These are phyloP conservation scores for Hypercompe scribonia DNA, from an alignment of 2,888 invertebrate genomes.

Conservation along the genomic window DNA sequence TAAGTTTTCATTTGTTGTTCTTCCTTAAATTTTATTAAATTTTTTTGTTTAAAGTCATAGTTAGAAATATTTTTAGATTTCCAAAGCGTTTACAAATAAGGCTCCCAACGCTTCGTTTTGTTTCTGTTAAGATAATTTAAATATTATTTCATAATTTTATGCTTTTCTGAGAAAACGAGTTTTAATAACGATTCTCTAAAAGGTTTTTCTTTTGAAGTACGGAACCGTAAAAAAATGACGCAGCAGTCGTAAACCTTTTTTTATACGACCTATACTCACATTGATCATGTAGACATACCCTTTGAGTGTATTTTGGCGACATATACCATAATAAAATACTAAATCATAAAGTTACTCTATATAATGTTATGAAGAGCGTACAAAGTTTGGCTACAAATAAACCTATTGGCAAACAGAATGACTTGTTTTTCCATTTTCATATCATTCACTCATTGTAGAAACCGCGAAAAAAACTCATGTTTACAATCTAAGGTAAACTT, in stretches of 20 bases:
- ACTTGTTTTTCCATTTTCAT: slow-evolving; percentile 71
- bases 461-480: slow-evolving; percentile 70
- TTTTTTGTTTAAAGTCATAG: background rate
- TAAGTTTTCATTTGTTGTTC: background rate
- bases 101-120: no score
- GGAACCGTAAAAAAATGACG: background rate
- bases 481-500: slow-evolving; percentile 73
- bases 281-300: slow-evolving; percentile 4
- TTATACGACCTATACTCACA: background rate
- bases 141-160: background rate
- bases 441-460: slow-evolving; percentile 69
- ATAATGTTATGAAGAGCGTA: slow-evolving; percentile 39
- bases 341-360: slow-evolving; percentile 47
- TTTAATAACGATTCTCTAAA: background rate
- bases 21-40: background rate
- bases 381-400: slow-evolving; percentile 65
- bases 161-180: background rate
- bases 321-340: slow-evolving; percentile 35
- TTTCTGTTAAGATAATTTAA: background rate
- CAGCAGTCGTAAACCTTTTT: background rate
- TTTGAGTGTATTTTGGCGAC: slow-evolving; percentile 20
- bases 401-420: slow-evolving; percentile 68
- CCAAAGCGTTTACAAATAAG: no score
- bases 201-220: background rate
- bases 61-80: no score